Base-by-base conservation (phyloP, 2,888 invertebrate genomes). In the Elegia similella region DNA sequence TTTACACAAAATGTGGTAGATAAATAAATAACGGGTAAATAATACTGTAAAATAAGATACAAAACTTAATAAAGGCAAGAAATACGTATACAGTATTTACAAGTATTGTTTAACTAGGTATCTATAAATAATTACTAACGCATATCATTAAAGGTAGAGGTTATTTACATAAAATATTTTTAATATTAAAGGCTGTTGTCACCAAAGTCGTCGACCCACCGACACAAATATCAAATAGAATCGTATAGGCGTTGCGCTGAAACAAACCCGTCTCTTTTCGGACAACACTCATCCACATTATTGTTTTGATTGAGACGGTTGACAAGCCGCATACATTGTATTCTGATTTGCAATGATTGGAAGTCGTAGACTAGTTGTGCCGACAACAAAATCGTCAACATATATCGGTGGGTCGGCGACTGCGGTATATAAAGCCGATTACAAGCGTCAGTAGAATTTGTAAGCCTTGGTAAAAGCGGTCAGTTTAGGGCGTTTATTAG, bases 401-500 rank as follows among this genome's bases (percentile, higher is more conserved):
- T 23, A 23, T 23, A 23, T 23, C 5, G 23, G 23, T 5, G 23
- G 23, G 23, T 23, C 23, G 23, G 23, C 5, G 23, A 23, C 23
- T 23, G 5, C 2, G 23, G 23, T 3, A 5, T 23, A 23, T 23
- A 23, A 23, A 23, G 23, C 23, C 23, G 23, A 23, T 23, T 48
- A 32, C 32, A 60, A 58, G 60, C 58, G 52, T 42, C 47, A 30
- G 23, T 38, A 47, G 38, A 38, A 42, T 43, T 44, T 42, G 57
- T 55, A 59, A 57, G 52, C 57, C 52, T 56, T 55, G 43, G 38
- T 42, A 42, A 44, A 78, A 81, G 75, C 75, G 72, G 72, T 77
- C 68, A 64, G 66, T 60, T 68, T 69, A 70, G 73, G 85, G 86
- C 84, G 84, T 84, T 78, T 78, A 75, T 78, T 73, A 68, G 67